These are phyloP conservation scores for Mamestra brassicae DNA, from an alignment of 2,888 invertebrate species.

Conservation along the genomic window DNA sequence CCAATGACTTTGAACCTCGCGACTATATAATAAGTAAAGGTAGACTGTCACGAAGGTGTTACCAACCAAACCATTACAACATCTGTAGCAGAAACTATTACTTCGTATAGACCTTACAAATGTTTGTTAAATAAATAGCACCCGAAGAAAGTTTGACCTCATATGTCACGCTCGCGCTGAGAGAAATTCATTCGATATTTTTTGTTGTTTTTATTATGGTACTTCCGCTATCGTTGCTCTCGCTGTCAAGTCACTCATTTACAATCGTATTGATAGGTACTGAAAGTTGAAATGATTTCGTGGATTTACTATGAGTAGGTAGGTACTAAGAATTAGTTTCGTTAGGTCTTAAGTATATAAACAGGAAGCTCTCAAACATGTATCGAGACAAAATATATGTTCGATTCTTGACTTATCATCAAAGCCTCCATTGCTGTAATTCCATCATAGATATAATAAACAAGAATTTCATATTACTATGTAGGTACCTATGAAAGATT, in stretches of 20 bases:
- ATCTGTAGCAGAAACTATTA: neutral
- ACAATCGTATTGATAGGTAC: too few relatives aligned
- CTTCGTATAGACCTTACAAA: neutral
- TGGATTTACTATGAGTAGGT: too few relatives aligned
- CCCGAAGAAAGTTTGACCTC: conserved; percentile 23
- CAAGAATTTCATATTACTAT: too few relatives aligned
- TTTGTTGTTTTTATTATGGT: conserved; percentile 16
- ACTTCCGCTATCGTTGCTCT: conserved; percentile 2
- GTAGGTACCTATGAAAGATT: neutral
- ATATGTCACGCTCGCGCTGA: neutral
- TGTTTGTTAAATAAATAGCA: conserved; percentile 23
- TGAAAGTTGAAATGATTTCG: too few relatives aligned
- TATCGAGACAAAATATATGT: too few relatives aligned
- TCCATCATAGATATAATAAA: too few relatives aligned
- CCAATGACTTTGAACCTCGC: conserved; percentile 57
- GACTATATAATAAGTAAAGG: conserved; percentile 17
- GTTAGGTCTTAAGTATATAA: too few relatives aligned
- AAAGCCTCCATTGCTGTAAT: neutral
- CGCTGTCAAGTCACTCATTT: neutral
- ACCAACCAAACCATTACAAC: conserved; percentile 2
- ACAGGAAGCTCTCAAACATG: too few relatives aligned
- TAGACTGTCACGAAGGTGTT: conserved; percentile 20
- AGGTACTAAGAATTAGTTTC: too few relatives aligned
- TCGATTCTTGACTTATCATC: too few relatives aligned
- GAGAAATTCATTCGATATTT: conserved; percentile 21